phyloP scores from a whole-genome alignment of 2,888 invertebrate species.

The Chloroclysta siterata region DNA sequence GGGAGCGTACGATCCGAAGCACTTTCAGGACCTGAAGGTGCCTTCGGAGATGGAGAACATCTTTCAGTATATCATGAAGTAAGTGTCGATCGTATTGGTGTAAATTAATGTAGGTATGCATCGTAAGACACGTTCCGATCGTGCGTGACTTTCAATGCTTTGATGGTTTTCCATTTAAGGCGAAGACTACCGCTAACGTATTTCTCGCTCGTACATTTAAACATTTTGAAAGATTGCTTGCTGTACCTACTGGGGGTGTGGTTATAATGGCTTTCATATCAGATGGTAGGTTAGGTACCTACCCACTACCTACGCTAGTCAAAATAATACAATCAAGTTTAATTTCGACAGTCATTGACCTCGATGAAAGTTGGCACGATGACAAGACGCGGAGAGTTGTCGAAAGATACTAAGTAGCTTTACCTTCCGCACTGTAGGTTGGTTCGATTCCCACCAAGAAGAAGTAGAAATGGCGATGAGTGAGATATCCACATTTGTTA shows the following conservation, averaged over 20 bases:
- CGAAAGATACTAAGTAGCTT: not conserved
- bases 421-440: too few species aligned
- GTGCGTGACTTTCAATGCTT: too few species aligned
- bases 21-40: constrained; percentile 92
- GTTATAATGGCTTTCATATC: not conserved
- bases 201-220: too few species aligned
- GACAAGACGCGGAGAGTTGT: not conserved
- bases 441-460: too few species aligned
- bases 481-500: too few species aligned
- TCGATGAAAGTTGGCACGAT: constrained; percentile 8
- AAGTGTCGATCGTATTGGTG: constrained; percentile 45
- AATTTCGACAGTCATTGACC: constrained; percentile 24
- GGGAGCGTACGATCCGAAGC: constrained; percentile 91
- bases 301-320: not conserved
- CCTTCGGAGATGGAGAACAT: constrained; percentile 95
- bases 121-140: too few species aligned
- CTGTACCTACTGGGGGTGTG: too few species aligned
- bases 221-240: too few species aligned
- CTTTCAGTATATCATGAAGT: constrained; percentile 96
- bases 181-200: too few species aligned
- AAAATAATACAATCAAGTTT: constrained; percentile 3
- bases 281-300: not conserved
- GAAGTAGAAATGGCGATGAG: too few species aligned
- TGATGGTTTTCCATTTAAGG: too few species aligned
- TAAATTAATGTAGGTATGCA: too few species aligned